A percentile compares a stretch with the other conserved stretches of the same genome.
Conservation (phyloP, 2,797 vertebrate genomes). For the Gobionotothen gibberifrons region DNA sequence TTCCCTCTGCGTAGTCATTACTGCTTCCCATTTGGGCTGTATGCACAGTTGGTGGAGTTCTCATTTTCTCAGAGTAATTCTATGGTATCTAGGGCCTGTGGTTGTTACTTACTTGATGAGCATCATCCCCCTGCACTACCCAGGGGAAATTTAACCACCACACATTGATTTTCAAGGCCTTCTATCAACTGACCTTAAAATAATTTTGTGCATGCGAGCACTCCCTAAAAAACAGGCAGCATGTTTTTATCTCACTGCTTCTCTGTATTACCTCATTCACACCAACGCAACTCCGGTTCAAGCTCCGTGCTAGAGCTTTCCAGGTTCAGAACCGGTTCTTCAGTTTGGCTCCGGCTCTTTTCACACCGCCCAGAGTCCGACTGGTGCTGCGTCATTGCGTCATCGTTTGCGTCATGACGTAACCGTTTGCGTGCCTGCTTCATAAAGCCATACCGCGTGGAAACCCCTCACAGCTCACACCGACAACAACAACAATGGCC, state of each 20-base stretch:
- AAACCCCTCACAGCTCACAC: too few relatives aligned
- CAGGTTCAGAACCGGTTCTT: too few relatives aligned
- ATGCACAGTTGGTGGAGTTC: slow-evolving; percentile 17
- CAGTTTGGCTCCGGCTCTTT: too few relatives aligned
- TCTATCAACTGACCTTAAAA: slow-evolving; percentile 60
- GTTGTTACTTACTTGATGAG: slow-evolving; percentile 70
- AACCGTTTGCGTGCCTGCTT: too few relatives aligned
- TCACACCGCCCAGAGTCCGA: too few relatives aligned
- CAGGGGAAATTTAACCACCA: slow-evolving; percentile 68
- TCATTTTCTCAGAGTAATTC: slow-evolving; percentile 53
- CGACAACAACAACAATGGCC: too few relatives aligned
- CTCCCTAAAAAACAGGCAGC: slow-evolving; percentile 8
- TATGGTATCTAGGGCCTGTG: slow-evolving; percentile 26
- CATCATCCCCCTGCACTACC: slow-evolving; percentile 37
- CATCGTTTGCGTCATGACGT: too few relatives aligned
- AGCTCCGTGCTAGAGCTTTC: too few relatives aligned
- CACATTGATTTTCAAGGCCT: slow-evolving; percentile 61
- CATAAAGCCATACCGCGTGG: too few relatives aligned
- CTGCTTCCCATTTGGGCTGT: slow-evolving; percentile 16
- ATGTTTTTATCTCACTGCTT: neutral
- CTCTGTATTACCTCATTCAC: too few relatives aligned
- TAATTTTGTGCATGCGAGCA: slow-evolving; percentile 31
- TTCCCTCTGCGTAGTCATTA: slow-evolving; percentile 35
- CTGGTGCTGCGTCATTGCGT: too few relatives aligned
- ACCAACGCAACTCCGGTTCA: too few relatives aligned